Evolutionary conservation across 2,888 invertebrate genomes (phyloP).

Genomic region (Anagyrus pseudococci): DNA sequence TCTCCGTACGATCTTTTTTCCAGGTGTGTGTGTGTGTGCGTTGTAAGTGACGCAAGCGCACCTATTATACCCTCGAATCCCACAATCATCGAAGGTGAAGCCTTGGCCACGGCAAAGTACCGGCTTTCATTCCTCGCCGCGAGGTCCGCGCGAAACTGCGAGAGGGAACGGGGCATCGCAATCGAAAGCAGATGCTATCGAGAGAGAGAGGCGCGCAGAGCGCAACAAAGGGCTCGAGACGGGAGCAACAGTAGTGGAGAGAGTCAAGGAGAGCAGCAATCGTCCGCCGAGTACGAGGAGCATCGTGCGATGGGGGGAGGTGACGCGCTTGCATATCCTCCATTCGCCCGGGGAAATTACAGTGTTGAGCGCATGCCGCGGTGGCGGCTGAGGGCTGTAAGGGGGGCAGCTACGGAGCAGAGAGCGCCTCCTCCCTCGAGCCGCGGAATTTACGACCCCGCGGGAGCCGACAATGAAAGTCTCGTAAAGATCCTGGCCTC

Average conservation of each 20-base stretch:
- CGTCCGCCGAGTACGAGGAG: constrained; percentile 13
- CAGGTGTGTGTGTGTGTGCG: too few species aligned
- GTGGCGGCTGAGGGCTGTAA: too few species aligned
- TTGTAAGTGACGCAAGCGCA: too few species aligned
- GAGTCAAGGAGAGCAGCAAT: constrained; percentile 26
- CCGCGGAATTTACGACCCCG: constrained; percentile 50
- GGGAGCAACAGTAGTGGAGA: constrained; percentile 19
- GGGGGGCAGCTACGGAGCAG: not conserved
- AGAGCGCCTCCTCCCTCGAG: not conserved
- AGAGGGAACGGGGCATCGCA: too few species aligned
- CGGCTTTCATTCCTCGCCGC: too few species aligned
- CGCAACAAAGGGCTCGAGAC: constrained; percentile 4
- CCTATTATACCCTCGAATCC: too few species aligned
- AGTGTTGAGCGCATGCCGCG: constrained; percentile 46
- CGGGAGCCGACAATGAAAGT: constrained; percentile 53
- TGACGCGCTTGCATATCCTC: too few species aligned
- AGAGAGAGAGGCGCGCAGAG: not conserved
- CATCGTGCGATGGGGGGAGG: not conserved
- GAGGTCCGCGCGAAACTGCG: too few species aligned
- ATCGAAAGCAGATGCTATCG: too few species aligned
- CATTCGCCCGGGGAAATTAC: constrained; percentile 54
- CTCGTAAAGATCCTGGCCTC: constrained; percentile 46
- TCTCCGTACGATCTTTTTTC: too few species aligned
- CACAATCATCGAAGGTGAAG: too few species aligned
- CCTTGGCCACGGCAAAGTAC: too few species aligned